phyloP scores from a whole-genome alignment of 92 coral and sea anemone genomes.

The Porites divaricata region DNA sequence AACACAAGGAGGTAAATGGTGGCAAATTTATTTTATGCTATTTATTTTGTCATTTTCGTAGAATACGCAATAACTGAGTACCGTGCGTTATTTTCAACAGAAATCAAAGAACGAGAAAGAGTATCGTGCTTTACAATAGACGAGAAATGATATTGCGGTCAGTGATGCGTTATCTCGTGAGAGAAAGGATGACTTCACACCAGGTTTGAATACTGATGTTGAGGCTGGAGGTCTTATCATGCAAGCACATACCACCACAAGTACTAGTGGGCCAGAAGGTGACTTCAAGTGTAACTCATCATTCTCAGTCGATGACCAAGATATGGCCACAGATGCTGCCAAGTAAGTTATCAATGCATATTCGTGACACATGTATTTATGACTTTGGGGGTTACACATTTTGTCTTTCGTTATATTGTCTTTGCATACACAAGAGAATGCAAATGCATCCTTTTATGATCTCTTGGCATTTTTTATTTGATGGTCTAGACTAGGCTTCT shows the following conservation, averaged over 20 bases:
- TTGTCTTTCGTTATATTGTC: not conserved
- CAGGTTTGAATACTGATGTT: conserved; percentile 24
- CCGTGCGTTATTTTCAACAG: not conserved
- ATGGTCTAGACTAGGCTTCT: too few relatives aligned
- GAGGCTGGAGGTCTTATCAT: not conserved
- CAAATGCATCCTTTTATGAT: too few relatives aligned
- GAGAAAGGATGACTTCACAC: conserved; percentile 7
- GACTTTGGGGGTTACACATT: not conserved
- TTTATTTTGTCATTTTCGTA: too few relatives aligned
- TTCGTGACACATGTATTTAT: not conserved
- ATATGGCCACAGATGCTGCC: not conserved
- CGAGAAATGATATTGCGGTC: not conserved
- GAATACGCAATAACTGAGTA: not conserved
- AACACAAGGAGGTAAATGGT: not conserved
- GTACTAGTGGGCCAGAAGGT: not conserved
- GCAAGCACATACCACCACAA: not conserved
- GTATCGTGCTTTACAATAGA: not conserved
- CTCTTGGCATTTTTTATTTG: too few relatives aligned
- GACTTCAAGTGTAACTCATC: conserved; percentile 14
- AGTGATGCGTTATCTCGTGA: not conserved
- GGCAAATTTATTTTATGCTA: not conserved
- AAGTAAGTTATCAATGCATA: not conserved
- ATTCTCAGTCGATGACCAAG: conserved; percentile 16
- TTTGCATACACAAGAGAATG: not conserved
- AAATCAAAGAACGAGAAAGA: not conserved